Base-by-base conservation (phyloP, 1,140 invertebrate genomes). In the Drosophila ironensis region DNA sequence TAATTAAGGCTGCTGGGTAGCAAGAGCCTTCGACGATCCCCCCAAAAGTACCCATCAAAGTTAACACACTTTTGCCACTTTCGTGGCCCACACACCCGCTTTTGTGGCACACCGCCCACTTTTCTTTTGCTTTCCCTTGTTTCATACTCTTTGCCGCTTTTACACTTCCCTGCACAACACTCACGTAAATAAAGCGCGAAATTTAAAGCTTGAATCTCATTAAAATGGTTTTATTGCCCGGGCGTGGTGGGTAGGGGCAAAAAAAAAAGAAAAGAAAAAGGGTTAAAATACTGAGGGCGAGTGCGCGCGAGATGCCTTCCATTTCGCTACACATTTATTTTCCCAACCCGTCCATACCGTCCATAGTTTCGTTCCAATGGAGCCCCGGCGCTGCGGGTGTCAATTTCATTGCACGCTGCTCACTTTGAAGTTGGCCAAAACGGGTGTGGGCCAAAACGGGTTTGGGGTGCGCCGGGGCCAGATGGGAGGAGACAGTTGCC, bases 201-300 rank as follows among this genome's bases (percentile, higher is more conserved):
- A 75, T 86, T 86, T 86, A 80, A 86, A 86, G 80, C 80, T 80
- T 68, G 75, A 80, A 86, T 80, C 70, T 86, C 80, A 86, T 86
- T 86, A 86, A 86, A 86, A 86, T 72, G 71, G 50, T 86, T 86
- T 86, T 86, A 86, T 86, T 86, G 67, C 80, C 78, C 69, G 57
- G 78, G 40, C 46, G 50, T n/a, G 35, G 45, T 51, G 47, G 16
- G 12, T n/a, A 4, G 27, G 37, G 14, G 40, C 37, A 14, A 22
- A 5, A 22, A 22, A 22, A n/a, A n/a, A n/a, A n/a, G n/a, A n/a
- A n/a, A n/a, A 33, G 28, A 5, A 33, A 46, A 20, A 53, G 28
- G 52, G 30, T 25, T n/a, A 19, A 19, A 14, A 27, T 5, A 7
- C 4, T 5, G 16, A 17, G 19, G 4, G 2, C 6, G 11, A 12